These are phyloP conservation scores for Eulacestoma nigropectus DNA, from an alignment of 2,113 vertebrate genomes.

Conservation along the genomic window DNA sequence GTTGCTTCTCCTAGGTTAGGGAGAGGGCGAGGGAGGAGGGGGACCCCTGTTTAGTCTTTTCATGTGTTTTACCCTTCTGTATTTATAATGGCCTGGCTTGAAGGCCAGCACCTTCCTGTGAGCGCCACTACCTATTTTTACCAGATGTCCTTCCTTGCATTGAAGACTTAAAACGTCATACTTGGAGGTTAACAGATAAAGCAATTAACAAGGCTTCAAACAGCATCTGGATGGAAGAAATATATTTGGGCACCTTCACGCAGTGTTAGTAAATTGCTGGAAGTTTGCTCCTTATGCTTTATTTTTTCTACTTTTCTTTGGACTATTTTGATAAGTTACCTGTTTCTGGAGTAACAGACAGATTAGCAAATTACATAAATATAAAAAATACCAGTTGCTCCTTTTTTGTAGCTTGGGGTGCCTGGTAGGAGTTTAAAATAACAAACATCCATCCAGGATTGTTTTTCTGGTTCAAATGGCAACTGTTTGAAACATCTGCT, in stretches of 20 bases:
- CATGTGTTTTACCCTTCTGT: conserved; percentile 18
- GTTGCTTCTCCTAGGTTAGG: not conserved
- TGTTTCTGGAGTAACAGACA: not conserved
- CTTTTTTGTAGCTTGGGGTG: not conserved
- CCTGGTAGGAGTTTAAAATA: not conserved
- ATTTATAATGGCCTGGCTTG: conserved; percentile 38
- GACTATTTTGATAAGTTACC: not conserved
- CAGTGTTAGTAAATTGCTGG: conserved; percentile 41
- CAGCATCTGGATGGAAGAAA: conserved; percentile 29
- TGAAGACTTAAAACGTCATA: conserved; percentile 40
- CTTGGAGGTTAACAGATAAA: conserved; percentile 46
- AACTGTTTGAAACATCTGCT: conserved; percentile 9
- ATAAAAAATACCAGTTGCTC: not conserved
- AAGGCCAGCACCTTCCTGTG: conserved; percentile 13
- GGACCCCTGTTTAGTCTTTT: not conserved
- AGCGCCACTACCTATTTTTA: conserved; percentile 8
- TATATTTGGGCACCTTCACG: not conserved
- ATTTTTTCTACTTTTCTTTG: not conserved
- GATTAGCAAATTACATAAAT: conserved; percentile 18
- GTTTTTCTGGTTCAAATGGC: not conserved
- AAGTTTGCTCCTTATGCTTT: not conserved
- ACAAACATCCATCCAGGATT: conserved; percentile 4
- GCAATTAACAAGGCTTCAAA: conserved; percentile 44
- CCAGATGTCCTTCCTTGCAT: conserved; percentile 25
- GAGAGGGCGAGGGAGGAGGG: not conserved